phyloP scores from a whole-genome alignment of 2,113 vertebrate genomes.

The Phyllopteryx taeniolatus region DNA sequence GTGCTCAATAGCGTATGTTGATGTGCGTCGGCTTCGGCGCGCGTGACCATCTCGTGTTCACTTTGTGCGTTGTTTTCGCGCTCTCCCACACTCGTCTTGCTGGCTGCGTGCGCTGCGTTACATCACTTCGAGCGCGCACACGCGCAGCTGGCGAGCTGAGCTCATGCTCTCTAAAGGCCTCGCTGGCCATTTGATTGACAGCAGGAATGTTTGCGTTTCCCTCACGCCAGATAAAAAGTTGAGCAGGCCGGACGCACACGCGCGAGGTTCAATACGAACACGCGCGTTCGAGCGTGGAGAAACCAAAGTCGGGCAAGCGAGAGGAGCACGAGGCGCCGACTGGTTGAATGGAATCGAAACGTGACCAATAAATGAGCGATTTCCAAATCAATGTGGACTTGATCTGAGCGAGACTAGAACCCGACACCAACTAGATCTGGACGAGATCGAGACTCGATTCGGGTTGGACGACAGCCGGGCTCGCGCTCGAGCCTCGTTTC shows the following conservation, averaged over 20 bases:
- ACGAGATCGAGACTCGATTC: too few relatives aligned
- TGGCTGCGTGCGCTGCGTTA: constrained; percentile 30
- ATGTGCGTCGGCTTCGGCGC: too few relatives aligned
- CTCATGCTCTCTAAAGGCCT: constrained; percentile 30
- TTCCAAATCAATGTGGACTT: too few relatives aligned
- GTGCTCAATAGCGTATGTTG: too few relatives aligned
- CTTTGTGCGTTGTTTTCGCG: constrained; percentile 9
- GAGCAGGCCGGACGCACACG: background rate
- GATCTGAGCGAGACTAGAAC: too few relatives aligned
- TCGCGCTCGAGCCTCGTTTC: too few relatives aligned
- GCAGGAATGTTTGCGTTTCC: constrained; percentile 30
- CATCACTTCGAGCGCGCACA: constrained; percentile 43
- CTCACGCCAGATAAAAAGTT: background rate
- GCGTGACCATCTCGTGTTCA: background rate
- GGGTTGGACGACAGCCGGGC: too few relatives aligned
- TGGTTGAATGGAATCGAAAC: too few relatives aligned
- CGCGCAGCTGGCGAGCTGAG: constrained; percentile 48
- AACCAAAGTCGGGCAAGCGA: background rate
- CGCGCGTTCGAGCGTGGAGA: background rate
- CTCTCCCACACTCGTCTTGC: constrained; percentile 37
- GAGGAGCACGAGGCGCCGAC: too few relatives aligned
- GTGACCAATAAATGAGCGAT: too few relatives aligned
- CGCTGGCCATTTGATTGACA: constrained; percentile 31
- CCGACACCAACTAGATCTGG: too few relatives aligned
- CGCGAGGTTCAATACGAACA: background rate